Conservation (phyloP, 2,888 invertebrate genomes). For the Tetranychus truncatus region DNA sequence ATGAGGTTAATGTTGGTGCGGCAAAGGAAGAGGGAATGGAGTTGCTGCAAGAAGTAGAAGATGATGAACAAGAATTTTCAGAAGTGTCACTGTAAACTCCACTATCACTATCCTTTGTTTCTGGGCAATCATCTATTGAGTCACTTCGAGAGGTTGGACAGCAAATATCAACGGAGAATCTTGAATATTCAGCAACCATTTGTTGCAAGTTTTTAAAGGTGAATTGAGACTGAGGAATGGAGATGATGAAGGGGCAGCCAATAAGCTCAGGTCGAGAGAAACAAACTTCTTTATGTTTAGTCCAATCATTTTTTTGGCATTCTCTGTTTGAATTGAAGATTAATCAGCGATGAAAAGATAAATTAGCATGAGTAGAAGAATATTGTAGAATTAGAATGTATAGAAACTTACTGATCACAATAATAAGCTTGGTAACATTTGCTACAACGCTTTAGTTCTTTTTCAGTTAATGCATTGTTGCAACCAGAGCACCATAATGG, state of each 20-base stretch:
- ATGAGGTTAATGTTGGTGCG: background rate
- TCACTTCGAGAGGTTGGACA: background rate
- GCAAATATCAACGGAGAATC: conserved; percentile 27
- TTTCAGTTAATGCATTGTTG: conserved; percentile 29
- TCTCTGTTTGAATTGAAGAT: conserved; percentile 28
- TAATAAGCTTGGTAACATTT: conserved; percentile 37
- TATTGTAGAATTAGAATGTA: background rate
- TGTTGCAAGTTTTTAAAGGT: conserved; percentile 34
- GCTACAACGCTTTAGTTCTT: conserved; percentile 34
- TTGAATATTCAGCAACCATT: conserved; percentile 34
- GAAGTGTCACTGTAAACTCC: conserved; percentile 5
- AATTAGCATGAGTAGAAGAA: background rate
- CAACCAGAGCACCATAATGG: conserved; percentile 32
- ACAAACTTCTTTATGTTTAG: conserved; percentile 27
- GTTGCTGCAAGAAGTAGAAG: background rate
- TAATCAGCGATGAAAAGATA: background rate
- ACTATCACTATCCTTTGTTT: conserved; percentile 7
- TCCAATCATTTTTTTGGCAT: conserved; percentile 36
- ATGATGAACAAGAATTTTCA: conserved; percentile 4
- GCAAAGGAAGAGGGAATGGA: background rate
- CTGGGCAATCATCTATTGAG: background rate
- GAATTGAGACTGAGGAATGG: conserved; percentile 34
- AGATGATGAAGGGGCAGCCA: conserved; percentile 37
- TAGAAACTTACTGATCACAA: conserved; percentile 35
- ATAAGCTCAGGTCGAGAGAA: conserved; percentile 28